Percentiles rank a stretch among this genome's conserved stretches.
Evolutionary conservation across 2,797 vertebrate genomes (phyloP).

Genomic region (Hoplostethus atlanticus): DNA sequence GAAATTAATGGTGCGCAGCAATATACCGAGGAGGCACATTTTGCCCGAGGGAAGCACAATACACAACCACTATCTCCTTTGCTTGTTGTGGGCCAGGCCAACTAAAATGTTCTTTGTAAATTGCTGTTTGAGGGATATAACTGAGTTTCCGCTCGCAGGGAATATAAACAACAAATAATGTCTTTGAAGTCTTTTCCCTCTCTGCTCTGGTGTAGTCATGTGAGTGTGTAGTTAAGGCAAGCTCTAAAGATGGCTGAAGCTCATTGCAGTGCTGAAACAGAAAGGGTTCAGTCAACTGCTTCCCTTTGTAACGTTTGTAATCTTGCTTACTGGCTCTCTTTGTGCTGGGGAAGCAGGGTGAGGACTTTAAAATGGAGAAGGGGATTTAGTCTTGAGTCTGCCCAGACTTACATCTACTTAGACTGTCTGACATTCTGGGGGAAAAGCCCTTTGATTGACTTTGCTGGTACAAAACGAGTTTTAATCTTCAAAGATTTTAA

Average conservation of each 20-base stretch:
- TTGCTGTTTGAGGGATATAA: constrained; percentile 31
- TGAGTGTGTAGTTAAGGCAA: constrained; percentile 37
- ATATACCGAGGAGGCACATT: constrained; percentile 45
- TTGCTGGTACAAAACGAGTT: constrained; percentile 76
- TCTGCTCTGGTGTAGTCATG: constrained; percentile 26
- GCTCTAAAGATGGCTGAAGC: constrained; percentile 24
- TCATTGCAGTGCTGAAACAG: constrained; percentile 45
- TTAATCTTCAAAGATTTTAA: constrained; percentile 86
- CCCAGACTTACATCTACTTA: constrained; percentile 78
- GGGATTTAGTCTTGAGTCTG: constrained; percentile 72
- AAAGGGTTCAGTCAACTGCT: constrained; percentile 56
- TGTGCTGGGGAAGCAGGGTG: constrained; percentile 52
- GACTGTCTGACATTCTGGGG: constrained; percentile 79
- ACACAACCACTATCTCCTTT: constrained; percentile 49
- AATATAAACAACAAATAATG: constrained; percentile 69
- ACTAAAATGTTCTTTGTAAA: constrained; percentile 34
- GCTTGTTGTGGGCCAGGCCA: constrained; percentile 28
- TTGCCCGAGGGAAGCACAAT: constrained; percentile 45
- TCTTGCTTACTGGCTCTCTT: constrained; percentile 60
- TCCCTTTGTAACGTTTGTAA: constrained; percentile 65
- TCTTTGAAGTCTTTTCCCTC: constrained; percentile 32
- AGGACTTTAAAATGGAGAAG: constrained; percentile 57
- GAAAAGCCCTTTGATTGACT: constrained; percentile 81
- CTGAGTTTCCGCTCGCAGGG: constrained; percentile 28
- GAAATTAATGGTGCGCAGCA: constrained; percentile 43